Base-by-base conservation (phyloP, 2,113 vertebrate genomes). In the Nesoenas mayeri region DNA sequence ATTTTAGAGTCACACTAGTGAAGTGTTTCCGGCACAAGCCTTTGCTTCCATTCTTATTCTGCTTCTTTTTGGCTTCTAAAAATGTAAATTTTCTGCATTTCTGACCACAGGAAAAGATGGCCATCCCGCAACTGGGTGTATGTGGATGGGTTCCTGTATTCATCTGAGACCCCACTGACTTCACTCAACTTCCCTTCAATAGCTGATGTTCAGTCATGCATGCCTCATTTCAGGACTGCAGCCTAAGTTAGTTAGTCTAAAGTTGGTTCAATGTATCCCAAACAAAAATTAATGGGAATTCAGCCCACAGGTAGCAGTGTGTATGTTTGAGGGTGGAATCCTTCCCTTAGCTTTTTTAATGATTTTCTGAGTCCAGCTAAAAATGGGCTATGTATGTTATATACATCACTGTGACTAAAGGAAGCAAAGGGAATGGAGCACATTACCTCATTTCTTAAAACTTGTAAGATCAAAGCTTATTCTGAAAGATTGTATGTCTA, bases 381-480 rank as follows among this genome's bases (percentile, higher is more conserved):
- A 78, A 87, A 79, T 34, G 20, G 3, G 11, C 15, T 60, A 2
- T 14, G 10, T 57, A 16, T 70, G 40, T 85, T 94, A 73, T 26
- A 71, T 51, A 38, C 40, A 75, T 91, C 38, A 85, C 25, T 72
- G 42, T 60, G 38, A 69, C 34, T 75, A 34, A 73, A 67, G 29
- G 65, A 91, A 81, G 61, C 47, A 78, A 92, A 88, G 34, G 36
- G 25, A 92, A 80, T 48, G 51, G 77, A 88, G 36, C 22, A 21
- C n/a, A 22, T 94, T 91, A 90, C 71, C 56, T 93, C 60, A 84
- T 86, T 91, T 80, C 64, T 78, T 62, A 78, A 78, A 93, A 73
- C 7, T 15, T 67, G 17, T 32, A 74, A 84, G 31, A 86, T 88
- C 56, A 88, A 84, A 92, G 72, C 48, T 84, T 83, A 25, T 83